Evolutionary conservation across 2,113 vertebrate species (phyloP).

Genomic region (Noturus placidus): DNA sequence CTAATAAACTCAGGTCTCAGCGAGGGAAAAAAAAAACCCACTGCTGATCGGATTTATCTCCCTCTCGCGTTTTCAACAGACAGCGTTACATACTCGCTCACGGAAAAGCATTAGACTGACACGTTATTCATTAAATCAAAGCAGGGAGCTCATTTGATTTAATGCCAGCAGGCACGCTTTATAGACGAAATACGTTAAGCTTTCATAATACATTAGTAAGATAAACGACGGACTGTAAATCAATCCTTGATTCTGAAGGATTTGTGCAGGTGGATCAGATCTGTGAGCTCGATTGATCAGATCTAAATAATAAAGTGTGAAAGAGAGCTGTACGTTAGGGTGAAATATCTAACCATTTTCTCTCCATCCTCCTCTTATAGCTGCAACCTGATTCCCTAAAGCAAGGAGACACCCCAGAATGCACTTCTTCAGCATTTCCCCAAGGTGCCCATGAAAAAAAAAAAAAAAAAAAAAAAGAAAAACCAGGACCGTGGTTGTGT

Average conservation of each 20-base stretch:
- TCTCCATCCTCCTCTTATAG: slow-evolving; percentile 39
- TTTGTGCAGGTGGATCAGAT: background rate
- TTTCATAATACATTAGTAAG: background rate
- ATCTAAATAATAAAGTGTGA: background rate
- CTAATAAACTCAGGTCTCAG: slow-evolving; percentile 7
- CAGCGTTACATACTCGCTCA: background rate
- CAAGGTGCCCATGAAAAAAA: slow-evolving; percentile 24
- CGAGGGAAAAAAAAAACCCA: background rate
- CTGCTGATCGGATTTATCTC: background rate
- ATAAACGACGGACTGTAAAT: background rate
- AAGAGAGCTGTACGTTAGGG: background rate
- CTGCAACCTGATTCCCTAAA: slow-evolving; percentile 25
- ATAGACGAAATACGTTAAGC: background rate
- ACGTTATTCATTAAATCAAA: background rate
- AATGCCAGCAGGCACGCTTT: background rate
- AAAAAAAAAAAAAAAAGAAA: background rate
- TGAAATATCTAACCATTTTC: slow-evolving; percentile 38
- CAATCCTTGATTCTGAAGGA: background rate
- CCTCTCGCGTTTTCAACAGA: background rate
- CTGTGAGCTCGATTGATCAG: background rate
- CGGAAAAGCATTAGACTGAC: background rate
- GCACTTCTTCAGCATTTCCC: slow-evolving; percentile 40
- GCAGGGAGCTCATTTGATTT: background rate
- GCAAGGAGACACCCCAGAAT: slow-evolving; percentile 38
- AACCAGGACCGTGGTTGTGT: slow-evolving; percentile 9